Base-by-base conservation (phyloP, 2,888 invertebrate genomes). In the Aelia acuminata region DNA sequence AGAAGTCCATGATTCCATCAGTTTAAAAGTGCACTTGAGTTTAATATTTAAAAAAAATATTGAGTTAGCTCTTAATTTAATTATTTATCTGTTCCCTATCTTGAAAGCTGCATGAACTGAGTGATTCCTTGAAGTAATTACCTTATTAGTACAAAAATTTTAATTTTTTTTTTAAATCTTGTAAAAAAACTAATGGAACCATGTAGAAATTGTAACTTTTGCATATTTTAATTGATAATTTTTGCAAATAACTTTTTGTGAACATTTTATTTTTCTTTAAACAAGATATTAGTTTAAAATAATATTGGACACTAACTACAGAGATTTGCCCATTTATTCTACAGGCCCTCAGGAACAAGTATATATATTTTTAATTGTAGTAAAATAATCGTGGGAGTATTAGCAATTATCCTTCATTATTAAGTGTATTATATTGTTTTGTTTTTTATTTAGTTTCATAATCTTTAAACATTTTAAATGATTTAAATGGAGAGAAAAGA, bases 1-100 rank as follows among this genome's bases (percentile, higher is more conserved):
- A 85, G 84, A 85, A 85, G 39, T 35, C 35, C 85, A 85, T 85
- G 50, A 85, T 53, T 53, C 85, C 85, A 53, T 53, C 50, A 53
- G 85, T 85, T 85, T 35, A 35, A 50, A 85, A 85, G 85, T 85
- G 85, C 85, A 85, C 85, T 85, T 85, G 53, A 85, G 50, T 84
- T 49, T 31, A 84, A 50, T 49, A 84, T 31, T n/a, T 31, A 49
- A 47, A 31, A 48, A 49, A 80, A 80, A 80, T 80, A 80, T n/a
- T 80, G 43, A 43, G 13, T n/a, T 11, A 1, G 13, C 43, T 43
- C 43, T 47, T 80, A 80, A 80, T 80, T 39, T 80, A 43, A 80
- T 43, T 80, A 80, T 80, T 80, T 80, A 70, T 80, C 43, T 80
- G 80, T 43, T 80, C 80, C 80, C 50, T 84, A 84, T 84, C 50